Evolutionary conservation across 2,888 invertebrate genomes (phyloP).

Genomic region (Cistogaster globosa): DNA sequence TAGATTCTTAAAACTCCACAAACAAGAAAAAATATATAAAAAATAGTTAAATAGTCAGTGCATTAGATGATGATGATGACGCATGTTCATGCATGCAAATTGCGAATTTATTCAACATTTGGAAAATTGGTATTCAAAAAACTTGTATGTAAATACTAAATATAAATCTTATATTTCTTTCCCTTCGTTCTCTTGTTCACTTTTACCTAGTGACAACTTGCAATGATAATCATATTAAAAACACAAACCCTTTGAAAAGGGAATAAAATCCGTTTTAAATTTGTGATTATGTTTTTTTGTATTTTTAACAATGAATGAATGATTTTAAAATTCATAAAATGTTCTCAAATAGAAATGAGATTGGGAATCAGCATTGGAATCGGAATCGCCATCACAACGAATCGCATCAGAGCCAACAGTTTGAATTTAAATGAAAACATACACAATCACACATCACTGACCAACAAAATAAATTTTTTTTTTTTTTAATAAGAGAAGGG

Average conservation of each 20-base stretch:
- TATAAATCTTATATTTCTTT: background rate
- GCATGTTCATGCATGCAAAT: conserved; percentile 69
- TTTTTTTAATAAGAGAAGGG: background rate
- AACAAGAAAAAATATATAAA: background rate
- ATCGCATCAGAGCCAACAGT: conserved; percentile 35
- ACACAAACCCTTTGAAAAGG: conserved; percentile 23
- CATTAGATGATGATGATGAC: conserved; percentile 58
- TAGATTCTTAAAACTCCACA: background rate
- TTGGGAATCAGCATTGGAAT: conserved; percentile 50
- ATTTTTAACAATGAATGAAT: conserved; percentile 53
- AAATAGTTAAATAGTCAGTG: conserved; percentile 52
- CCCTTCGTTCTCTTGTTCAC: background rate
- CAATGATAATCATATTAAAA: background rate
- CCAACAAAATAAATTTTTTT: background rate
- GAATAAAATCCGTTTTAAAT: conserved; percentile 42
- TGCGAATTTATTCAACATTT: conserved; percentile 68
- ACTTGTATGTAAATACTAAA: conserved; percentile 26
- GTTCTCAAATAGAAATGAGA: conserved; percentile 60
- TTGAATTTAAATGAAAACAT: conserved; percentile 32
- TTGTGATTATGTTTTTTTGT: conserved; percentile 48
- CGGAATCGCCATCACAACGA: conserved; percentile 32
- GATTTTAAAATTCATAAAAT: conserved; percentile 67
- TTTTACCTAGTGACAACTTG: background rate
- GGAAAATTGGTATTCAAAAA: conserved; percentile 45
- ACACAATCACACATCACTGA: background rate